Evolutionary conservation across 2,113 vertebrate species (phyloP).

Genomic region (Benitochromis conjunctus): DNA sequence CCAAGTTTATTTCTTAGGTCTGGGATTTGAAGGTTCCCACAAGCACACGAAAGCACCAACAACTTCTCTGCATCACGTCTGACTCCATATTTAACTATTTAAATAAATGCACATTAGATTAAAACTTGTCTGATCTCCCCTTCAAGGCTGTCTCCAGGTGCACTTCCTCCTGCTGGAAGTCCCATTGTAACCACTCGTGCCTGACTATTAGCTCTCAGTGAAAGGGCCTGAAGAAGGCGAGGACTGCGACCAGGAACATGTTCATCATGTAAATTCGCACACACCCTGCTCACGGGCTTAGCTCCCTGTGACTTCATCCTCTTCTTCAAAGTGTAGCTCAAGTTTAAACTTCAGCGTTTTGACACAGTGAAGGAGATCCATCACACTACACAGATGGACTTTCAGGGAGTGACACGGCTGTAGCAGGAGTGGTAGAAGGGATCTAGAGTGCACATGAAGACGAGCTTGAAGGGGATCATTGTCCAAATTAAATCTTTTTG

Average conservation of each 20-base stretch:
- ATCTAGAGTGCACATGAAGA: too few relatives aligned
- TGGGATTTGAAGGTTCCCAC: not conserved
- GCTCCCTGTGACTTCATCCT: too few relatives aligned
- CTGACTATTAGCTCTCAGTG: not conserved
- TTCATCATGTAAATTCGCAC: too few relatives aligned
- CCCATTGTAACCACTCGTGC: not conserved
- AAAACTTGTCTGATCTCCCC: not conserved
- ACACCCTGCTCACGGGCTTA: too few relatives aligned
- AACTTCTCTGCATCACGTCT: not conserved
- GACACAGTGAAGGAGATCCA: too few relatives aligned
- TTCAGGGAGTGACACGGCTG: too few relatives aligned
- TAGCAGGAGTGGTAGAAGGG: too few relatives aligned
- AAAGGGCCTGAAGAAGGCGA: not conserved
- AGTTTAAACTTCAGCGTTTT: too few relatives aligned
- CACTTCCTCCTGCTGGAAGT: not conserved
- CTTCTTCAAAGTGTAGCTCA: too few relatives aligned
- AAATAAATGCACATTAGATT: not conserved
- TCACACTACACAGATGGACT: too few relatives aligned
- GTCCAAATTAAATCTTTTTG: not conserved
- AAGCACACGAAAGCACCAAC: fast-evolving
- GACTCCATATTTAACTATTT: not conserved
- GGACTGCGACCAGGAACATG: too few relatives aligned
- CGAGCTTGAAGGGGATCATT: not conserved
- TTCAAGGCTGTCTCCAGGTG: not conserved
- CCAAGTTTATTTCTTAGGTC: not conserved